Conservation (phyloP, 2,888 invertebrate species). For the Plagiodera versicolora region DNA sequence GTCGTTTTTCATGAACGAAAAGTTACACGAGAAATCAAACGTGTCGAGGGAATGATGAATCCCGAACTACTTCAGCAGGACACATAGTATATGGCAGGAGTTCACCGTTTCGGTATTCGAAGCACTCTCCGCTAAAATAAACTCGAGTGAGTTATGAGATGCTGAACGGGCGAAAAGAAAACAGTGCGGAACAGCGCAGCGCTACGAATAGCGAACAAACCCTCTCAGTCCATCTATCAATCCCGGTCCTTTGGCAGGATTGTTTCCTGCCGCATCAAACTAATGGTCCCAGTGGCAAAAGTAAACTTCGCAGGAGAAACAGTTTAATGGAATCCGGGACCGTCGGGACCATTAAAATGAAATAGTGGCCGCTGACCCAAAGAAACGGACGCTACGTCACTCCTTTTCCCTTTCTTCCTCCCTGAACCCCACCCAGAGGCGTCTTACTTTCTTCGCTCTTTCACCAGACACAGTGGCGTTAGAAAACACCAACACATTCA, state of each 20-base stretch:
- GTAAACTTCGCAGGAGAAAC: slow-evolving; percentile 58
- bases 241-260: slow-evolving; percentile 54
- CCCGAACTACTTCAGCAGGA: no score
- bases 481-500: no score
- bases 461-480: no score
- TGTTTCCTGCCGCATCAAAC: slow-evolving; percentile 58
- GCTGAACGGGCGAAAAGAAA: slow-evolving; percentile 11
- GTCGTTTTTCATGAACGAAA: no score
- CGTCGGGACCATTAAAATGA: slow-evolving; percentile 63
- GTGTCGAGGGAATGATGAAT: no score
- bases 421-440: background rate
- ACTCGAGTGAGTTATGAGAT: slow-evolving; percentile 44
- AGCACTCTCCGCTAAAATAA: background rate
- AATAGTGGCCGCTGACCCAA: slow-evolving; percentile 54
- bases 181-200: slow-evolving; percentile 12
- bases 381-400: slow-evolving; percentile 35
- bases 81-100: background rate
- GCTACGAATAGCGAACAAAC: background rate
- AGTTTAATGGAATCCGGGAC: slow-evolving; percentile 62
- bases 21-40: no score
- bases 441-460: background rate
- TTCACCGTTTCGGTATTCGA: background rate
- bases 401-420: slow-evolving; percentile 19
- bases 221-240: slow-evolving; percentile 49
- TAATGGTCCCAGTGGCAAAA: slow-evolving; percentile 58